Percentiles rank a stretch among this genome's conserved stretches.
These are phyloP conservation scores for Scolanthus callimorphus DNA, from an alignment of 92 coral and sea anemone genomes.

Conservation along the genomic window DNA sequence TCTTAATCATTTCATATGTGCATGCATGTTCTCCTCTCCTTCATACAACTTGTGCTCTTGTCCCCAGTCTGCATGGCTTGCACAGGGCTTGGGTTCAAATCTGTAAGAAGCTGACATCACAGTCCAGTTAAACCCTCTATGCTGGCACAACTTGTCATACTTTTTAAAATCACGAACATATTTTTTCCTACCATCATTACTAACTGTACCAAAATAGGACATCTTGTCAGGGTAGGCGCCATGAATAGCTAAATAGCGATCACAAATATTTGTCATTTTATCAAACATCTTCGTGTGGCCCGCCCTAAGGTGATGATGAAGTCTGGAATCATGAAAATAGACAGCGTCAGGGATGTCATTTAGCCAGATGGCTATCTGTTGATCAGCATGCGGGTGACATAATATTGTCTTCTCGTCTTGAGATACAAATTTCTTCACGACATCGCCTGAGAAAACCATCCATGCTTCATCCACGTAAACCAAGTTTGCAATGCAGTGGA, in stretches of 20 bases:
- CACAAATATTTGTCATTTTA: constrained; percentile 21
- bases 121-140: constrained; percentile 24
- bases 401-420: constrained; percentile 47
- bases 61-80: constrained; percentile 24
- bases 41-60: constrained; percentile 18
- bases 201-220: constrained; percentile 18
- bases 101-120: not conserved
- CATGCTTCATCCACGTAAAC: constrained; percentile 58
- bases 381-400: constrained; percentile 73
- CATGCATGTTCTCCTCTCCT: constrained; percentile 20
- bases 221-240: constrained; percentile 26
- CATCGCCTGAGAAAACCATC: constrained; percentile 45
- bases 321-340: constrained; percentile 37
- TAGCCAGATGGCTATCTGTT: constrained; percentile 66
- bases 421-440: constrained; percentile 26
- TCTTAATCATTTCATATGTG: not conserved
- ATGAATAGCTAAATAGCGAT: constrained; percentile 28
- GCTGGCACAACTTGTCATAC: constrained; percentile 10
- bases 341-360: constrained; percentile 34
- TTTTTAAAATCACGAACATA: constrained; percentile 18
- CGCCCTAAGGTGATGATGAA: constrained; percentile 34
- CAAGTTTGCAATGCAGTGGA: constrained; percentile 27
- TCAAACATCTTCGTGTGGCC: constrained; percentile 1
- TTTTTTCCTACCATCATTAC: constrained; percentile 36
- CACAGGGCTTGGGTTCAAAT: constrained; percentile 51